Conservation (phyloP, 1,140 invertebrate species). For the Dendrolimus punctatus region DNA sequence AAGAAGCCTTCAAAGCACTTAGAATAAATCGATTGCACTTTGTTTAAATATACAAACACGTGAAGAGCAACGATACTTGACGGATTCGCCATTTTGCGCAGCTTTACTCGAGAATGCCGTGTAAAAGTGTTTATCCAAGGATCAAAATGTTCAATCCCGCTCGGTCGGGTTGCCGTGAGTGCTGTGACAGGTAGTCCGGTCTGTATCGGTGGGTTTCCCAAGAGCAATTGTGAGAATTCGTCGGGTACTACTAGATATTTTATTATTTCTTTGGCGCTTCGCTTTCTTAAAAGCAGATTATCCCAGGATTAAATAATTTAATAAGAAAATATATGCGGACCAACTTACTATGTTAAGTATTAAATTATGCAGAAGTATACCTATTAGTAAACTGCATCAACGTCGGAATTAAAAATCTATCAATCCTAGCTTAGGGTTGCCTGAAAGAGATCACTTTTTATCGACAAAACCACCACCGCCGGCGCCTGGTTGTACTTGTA, state of each 20-base stretch:
- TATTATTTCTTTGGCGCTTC: constrained; percentile 11
- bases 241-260: constrained; percentile 19
- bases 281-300: no score
- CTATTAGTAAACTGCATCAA: no score
- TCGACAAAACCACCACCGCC: no score
- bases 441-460: no score
- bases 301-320: no score
- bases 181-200: constrained; percentile 29
- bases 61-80: constrained; percentile 2
- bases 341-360: no score
- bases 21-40: constrained; percentile 11
- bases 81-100: constrained; percentile 8
- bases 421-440: no score
- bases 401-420: no score
- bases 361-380: no score
- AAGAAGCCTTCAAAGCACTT: no score
- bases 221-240: constrained; percentile 7
- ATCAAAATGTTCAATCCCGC: constrained; percentile 26
- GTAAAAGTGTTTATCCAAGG: constrained; percentile 3
- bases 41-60: constrained; percentile 10
- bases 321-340: no score
- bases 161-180: constrained; percentile 23
- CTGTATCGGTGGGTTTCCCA: constrained; percentile 31
- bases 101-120: neutral
- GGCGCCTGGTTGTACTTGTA: no score